Conservation (phyloP, 2,888 invertebrate genomes). For the Phania funesta region DNA sequence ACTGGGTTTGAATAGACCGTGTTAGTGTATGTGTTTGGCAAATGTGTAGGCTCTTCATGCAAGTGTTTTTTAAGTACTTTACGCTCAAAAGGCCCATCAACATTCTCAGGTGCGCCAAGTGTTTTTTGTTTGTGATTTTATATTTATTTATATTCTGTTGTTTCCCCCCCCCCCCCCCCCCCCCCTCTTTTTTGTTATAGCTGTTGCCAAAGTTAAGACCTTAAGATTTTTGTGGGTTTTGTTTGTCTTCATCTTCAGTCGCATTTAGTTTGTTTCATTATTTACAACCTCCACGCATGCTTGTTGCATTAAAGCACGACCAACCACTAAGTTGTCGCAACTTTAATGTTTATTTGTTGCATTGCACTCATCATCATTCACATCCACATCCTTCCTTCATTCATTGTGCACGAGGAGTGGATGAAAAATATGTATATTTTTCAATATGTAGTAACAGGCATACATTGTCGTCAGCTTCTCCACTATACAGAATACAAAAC, state of each 20-base stretch:
- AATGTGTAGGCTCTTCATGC: slow-evolving; percentile 62
- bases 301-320: slow-evolving; percentile 56
- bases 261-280: slow-evolving; percentile 57
- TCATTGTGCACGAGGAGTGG: not conserved
- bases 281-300: slow-evolving; percentile 64
- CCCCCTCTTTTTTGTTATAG: slow-evolving; percentile 22
- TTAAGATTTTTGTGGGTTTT: slow-evolving; percentile 60
- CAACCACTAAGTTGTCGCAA: slow-evolving; percentile 64
- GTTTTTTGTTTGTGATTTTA: slow-evolving; percentile 52
- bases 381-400: slow-evolving; percentile 7
- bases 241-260: slow-evolving; percentile 26
- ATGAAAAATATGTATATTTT: not conserved
- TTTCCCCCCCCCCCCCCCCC: too few species aligned
- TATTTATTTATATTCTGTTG: slow-evolving; percentile 41
- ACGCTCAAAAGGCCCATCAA: slow-evolving; percentile 75
- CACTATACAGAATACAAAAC: not conserved
- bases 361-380: slow-evolving; percentile 17
- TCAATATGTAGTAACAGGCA: not conserved
- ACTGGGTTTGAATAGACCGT: slow-evolving; percentile 20
- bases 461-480: not conserved
- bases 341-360: slow-evolving; percentile 54
- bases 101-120: slow-evolving; percentile 79
- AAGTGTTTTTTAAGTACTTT: slow-evolving; percentile 67
- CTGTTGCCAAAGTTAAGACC: slow-evolving; percentile 55
- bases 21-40: slow-evolving; percentile 7